These are phyloP conservation scores for Sebastes schlegelii DNA, from an alignment of 2,113 vertebrate genomes.

Conservation along the genomic window DNA sequence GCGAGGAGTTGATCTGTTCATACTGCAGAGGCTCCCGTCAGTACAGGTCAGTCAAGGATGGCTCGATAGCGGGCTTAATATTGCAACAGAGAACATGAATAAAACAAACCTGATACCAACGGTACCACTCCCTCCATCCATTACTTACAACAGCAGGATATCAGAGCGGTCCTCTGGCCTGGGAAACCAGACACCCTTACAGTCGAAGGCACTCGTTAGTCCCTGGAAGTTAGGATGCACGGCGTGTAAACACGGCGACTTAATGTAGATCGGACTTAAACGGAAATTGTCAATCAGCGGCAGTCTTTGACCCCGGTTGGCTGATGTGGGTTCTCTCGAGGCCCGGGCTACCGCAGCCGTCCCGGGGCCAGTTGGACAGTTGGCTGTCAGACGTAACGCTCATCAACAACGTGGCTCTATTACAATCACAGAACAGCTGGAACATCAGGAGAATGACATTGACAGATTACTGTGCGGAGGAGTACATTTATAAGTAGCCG, in stretches of 20 bases:
- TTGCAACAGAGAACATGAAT: constrained; percentile 79
- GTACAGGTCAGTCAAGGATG: constrained; percentile 75
- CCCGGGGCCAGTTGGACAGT: constrained; percentile 52
- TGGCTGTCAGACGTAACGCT: constrained; percentile 68
- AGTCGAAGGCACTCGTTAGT: constrained; percentile 26
- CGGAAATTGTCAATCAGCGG: constrained; percentile 68
- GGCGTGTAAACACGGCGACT: constrained; percentile 67
- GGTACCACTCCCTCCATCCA: constrained; percentile 64
- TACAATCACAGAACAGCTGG: constrained; percentile 68
- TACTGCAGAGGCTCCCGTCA: constrained; percentile 59
- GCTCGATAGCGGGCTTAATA: constrained; percentile 77
- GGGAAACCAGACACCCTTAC: constrained; percentile 50
- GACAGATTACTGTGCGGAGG: constrained; percentile 56
- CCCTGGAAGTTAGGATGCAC: constrained; percentile 60
- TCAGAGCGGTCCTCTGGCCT: constrained; percentile 44
- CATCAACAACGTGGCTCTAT: constrained; percentile 53
- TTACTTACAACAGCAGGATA: constrained; percentile 66
- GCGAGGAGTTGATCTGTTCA: constrained; percentile 35
- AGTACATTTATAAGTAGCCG: constrained; percentile 50
- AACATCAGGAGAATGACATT: constrained; percentile 66
- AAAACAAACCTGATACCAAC: constrained; percentile 77
- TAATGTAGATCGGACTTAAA: constrained; percentile 64
- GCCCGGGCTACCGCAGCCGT: constrained; percentile 22
- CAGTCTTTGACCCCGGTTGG: constrained; percentile 75
- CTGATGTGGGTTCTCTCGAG: constrained; percentile 70